Conservation (phyloP, 2,113 vertebrate genomes). For the Sprattus sprattus region DNA sequence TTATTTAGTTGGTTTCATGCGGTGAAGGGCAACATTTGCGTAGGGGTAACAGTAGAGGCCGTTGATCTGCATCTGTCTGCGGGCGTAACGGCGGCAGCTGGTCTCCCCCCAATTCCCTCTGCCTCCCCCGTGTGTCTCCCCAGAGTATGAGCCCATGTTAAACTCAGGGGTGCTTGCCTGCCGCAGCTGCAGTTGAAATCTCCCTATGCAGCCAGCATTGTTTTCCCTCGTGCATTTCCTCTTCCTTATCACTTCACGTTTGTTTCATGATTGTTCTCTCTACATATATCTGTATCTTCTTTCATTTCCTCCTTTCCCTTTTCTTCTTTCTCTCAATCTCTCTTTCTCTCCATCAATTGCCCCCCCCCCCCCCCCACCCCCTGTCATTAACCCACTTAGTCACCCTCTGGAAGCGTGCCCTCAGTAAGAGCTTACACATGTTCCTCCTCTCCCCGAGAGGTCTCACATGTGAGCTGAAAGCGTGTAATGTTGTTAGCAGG, state of each 20-base stretch:
- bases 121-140: neutral
- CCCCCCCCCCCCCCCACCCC: too few species aligned
- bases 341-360: neutral
- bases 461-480: neutral
- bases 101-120: neutral
- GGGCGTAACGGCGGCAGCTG: neutral
- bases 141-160: neutral
- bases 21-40: neutral
- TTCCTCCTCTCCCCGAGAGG: neutral
- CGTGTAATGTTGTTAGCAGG: neutral
- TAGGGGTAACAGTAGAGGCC: neutral
- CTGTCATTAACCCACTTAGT: neutral
- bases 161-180: neutral
- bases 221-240: neutral
- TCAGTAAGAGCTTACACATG: neutral
- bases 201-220: neutral
- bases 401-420: neutral
- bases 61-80: neutral
- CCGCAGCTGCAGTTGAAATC: neutral
- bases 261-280: neutral
- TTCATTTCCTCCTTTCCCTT: conserved; percentile 31
- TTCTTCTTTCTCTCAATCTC: conserved; percentile 48
- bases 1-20: neutral
- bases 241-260: neutral
- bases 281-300: conserved; percentile 46